Evolutionary conservation across 1,140 invertebrate species (phyloP).

Genomic region (Drosophila ercepeae): DNA sequence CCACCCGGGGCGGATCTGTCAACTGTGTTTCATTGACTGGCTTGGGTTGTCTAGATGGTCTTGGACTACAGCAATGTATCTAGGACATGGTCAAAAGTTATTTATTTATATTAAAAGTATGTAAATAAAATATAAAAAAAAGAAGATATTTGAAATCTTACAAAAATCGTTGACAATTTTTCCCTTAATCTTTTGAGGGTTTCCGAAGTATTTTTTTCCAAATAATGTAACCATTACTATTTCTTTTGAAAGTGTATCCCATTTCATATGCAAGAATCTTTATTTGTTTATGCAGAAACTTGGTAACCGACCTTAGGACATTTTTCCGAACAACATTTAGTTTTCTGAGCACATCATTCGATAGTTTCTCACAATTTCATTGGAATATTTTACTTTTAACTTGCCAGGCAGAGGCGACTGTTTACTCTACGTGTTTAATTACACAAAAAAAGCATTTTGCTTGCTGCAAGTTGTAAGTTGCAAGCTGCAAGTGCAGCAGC

Average conservation of each 20-base stretch:
- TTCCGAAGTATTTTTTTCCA: too few relatives aligned
- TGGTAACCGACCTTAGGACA: background rate
- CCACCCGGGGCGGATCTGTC: background rate
- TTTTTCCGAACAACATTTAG: background rate
- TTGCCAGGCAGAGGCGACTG: background rate
- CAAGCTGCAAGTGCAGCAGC: background rate
- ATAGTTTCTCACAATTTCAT: background rate
- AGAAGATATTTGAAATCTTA: background rate
- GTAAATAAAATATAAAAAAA: background rate
- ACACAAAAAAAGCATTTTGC: background rate
- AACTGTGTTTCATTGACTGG: background rate
- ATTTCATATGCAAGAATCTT: background rate
- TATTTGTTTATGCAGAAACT: background rate
- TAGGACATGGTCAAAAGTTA: background rate
- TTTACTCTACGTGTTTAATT: background rate
- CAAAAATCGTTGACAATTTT: too few relatives aligned
- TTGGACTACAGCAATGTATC: background rate
- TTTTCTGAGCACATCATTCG: background rate
- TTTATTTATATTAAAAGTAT: background rate
- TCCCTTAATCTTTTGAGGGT: too few relatives aligned
- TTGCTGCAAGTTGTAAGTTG: background rate
- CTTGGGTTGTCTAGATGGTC: too few relatives aligned
- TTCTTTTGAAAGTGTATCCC: background rate
- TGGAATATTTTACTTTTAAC: background rate
- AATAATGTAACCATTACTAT: too few relatives aligned